These are phyloP conservation scores for Agriopis leucophaearia DNA, from an alignment of 2,888 invertebrate genomes.

Conservation along the genomic window DNA sequence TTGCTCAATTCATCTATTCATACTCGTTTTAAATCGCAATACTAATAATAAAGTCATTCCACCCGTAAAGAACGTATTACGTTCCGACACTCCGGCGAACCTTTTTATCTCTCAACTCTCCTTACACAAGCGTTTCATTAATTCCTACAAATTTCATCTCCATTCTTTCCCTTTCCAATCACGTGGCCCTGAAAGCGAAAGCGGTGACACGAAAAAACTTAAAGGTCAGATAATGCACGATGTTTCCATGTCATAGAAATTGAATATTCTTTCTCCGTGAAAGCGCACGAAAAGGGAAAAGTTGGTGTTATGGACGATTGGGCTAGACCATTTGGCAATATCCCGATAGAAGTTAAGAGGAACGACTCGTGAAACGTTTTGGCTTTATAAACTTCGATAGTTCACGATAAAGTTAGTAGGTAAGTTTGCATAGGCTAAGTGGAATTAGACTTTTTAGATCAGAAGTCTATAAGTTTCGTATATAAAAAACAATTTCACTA, in stretches of 20 bases:
- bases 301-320: conserved; percentile 68
- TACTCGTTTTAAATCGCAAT: not conserved
- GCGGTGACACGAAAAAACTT: conserved; percentile 42
- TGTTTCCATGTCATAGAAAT: conserved; percentile 64
- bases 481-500: not conserved
- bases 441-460: too few species aligned
- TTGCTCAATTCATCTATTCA: too few species aligned
- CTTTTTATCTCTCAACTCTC: conserved; percentile 16
- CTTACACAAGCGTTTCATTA: conserved; percentile 28
- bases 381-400: conserved; percentile 54
- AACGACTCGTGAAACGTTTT: conserved; percentile 59
- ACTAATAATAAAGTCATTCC: not conserved
- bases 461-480: too few species aligned
- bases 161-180: conserved; percentile 24
- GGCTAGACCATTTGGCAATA: conserved; percentile 68
- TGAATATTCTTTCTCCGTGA: conserved; percentile 62
- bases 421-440: not conserved
- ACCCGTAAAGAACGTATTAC: not conserved
- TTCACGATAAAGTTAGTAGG: conserved; percentile 35
- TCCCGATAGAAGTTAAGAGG: conserved; percentile 58
- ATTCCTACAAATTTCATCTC: conserved; percentile 20
- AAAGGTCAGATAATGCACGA: conserved; percentile 45
- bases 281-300: conserved; percentile 59
- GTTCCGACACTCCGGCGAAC: conserved; percentile 25
- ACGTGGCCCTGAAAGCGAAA: conserved; percentile 26